These are phyloP conservation scores for Anastatus disparis DNA, from an alignment of 1,140 invertebrate species.

Conservation along the genomic window DNA sequence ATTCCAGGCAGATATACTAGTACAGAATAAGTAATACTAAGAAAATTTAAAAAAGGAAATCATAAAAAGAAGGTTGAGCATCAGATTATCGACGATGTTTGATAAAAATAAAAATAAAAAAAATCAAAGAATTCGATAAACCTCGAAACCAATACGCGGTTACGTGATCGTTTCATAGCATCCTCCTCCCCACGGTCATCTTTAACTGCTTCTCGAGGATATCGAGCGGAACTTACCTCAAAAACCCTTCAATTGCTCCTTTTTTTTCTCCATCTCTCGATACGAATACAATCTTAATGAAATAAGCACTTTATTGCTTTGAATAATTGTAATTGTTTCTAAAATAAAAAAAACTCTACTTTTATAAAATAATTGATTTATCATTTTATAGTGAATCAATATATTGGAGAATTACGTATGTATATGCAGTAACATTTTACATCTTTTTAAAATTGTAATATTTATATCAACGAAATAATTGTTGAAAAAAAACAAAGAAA, in stretches of 20 bases:
- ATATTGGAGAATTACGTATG: too few relatives aligned
- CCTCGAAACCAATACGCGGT: slow-evolving; percentile 46
- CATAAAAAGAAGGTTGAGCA: slow-evolving; percentile 1
- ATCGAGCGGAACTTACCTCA: slow-evolving; percentile 37
- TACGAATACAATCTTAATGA: too few relatives aligned
- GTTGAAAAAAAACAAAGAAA: too few relatives aligned
- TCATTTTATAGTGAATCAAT: too few relatives aligned
- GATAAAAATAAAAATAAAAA: slow-evolving; percentile 35
- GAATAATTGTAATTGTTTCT: too few relatives aligned
- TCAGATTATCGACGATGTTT: slow-evolving; percentile 32
- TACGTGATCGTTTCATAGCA: slow-evolving; percentile 21
- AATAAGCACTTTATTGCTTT: too few relatives aligned
- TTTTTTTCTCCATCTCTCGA: background rate
- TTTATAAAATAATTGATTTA: too few relatives aligned
- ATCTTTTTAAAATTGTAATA: too few relatives aligned
- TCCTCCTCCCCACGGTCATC: background rate
- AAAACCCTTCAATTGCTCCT: slow-evolving; percentile 9
- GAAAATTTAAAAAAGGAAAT: slow-evolving; percentile 1
- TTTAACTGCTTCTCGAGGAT: slow-evolving; percentile 22
- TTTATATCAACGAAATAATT: too few relatives aligned
- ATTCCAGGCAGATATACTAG: too few relatives aligned
- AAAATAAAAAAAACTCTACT: too few relatives aligned
- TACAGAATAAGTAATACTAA: background rate
- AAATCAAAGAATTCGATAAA: slow-evolving; percentile 55
- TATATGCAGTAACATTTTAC: too few relatives aligned